Base-by-base conservation (phyloP, 2,113 vertebrate species). In the Melanostigma gelatinosum region DNA sequence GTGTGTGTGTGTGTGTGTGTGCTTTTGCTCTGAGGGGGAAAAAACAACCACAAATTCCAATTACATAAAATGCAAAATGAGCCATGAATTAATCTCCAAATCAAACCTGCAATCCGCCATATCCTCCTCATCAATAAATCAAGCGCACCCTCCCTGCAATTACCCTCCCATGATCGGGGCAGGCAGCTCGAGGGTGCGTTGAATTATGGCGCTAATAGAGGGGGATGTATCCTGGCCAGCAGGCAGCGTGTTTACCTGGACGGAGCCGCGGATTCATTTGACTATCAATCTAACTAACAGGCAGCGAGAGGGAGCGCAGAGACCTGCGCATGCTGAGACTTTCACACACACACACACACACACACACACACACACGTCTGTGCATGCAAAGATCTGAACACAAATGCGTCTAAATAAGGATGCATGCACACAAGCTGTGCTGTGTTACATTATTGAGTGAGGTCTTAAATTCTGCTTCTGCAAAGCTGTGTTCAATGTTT, bases 221-320 rank as follows among this genome's bases (percentile, higher is more conserved):
- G 75, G 80, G 87, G 86, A 86, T 89, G 88, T 77, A 77, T 90
- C 82, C 80, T 75, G 87, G 87, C 89, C 90, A 87, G 89, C 85
- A 83, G 91, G 90, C 90, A 88, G 34, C 79, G n/a, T 92, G 91
- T 92, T 92, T 91, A 93, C 90, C 91, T 92, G 91, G 87, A 92
- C 32, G 48, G 85, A 90, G 86, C 87, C 46, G 83, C 74, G 80
- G 79, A 91, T 91, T 92, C 90, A 92, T 93, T 91, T 91, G 84
- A 89, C 83, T 85, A 92, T 92, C 91, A 91, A 92, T 92, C 90
- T 88, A 86, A 86, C 78, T 89, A 90, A 89, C 88, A 81, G 87
- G 83, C 71, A 44, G 79, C 62, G 57, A 86, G 66, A 69, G 61
- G 27, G 77, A 65, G 70, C 0, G 20, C 3, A 3, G 72, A 60